Base-by-base conservation (phyloP, 2,113 vertebrate species). In the Conger conger region DNA sequence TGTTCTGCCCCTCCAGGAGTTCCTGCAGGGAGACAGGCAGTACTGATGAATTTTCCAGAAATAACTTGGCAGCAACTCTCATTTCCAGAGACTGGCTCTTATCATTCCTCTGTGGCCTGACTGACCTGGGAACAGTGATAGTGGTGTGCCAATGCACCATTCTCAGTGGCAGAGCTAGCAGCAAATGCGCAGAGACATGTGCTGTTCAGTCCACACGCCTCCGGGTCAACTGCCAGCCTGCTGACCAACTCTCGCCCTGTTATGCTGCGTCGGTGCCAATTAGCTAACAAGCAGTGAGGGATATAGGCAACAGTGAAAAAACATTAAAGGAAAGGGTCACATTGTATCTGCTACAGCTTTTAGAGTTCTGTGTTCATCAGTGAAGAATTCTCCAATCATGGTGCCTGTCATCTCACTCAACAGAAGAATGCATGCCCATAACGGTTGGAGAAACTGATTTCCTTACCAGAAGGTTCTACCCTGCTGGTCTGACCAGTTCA, bases 271-370 rank as follows among this genome's bases (percentile, higher is more conserved):
- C 85, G 79, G 79, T 30, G 83, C 42, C 87, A 90, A 87, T 92
- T 87, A 87, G 81, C 57, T 86, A 87, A 87, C 89, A 82, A 81
- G 42, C 53, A 78, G 82, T 33, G 85, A 83, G 73, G 84, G 82
- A 81, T 23, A 78, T 79, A 82, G 82, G 68, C 82, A 88, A 73
- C 30, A 27, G 35, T 37, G 50, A 23, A 0, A 13, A 50, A 50
- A 13, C 45, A 50, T 50, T 50, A 50, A 50, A 50, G 45, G 9
- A 50, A 50, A 50, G 45, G 45, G 45, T 50, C 45, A 15, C 45
- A 50, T 13, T 50, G 45, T 7, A 54, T 27, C 57, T 27, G 18
- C 18, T 27, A 23, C 2, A 27, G 57, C 23, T 63, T 63, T 63
- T 50, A 16, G 45, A 8, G 45, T 50, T 50, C 45, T 15, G 45